These are phyloP conservation scores for Anthopleura sola DNA, from an alignment of 64 coral and sea anemone species.

Conservation along the genomic window DNA sequence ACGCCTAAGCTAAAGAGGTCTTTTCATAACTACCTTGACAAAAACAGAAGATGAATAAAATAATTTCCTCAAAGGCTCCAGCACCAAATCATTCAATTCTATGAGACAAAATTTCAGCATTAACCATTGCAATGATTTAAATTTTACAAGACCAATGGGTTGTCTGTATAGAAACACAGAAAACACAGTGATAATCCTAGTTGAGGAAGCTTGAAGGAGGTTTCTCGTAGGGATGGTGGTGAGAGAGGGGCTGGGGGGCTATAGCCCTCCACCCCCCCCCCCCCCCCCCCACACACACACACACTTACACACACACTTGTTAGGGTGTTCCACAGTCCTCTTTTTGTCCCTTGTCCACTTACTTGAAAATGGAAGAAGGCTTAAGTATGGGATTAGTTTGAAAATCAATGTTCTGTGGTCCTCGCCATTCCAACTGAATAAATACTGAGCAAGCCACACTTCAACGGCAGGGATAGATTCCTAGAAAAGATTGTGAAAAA, in stretches of 20 bases:
- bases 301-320: too few relatives aligned
- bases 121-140: not conserved
- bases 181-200: too few relatives aligned
- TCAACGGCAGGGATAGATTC: conserved; percentile 82
- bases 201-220: too few relatives aligned
- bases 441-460: conserved; percentile 60
- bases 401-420: conserved; percentile 70
- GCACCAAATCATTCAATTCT: conserved; percentile 89
- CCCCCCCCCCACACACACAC: too few relatives aligned
- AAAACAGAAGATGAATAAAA: conserved; percentile 83
- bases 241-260: too few relatives aligned
- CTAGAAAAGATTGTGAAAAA: conserved; percentile 13
- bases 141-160: too few relatives aligned
- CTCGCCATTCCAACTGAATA: conserved; percentile 87
- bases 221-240: too few relatives aligned
- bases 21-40: conserved; percentile 54
- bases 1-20: not conserved
- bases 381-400: conserved; percentile 66
- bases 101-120: conserved; percentile 24
- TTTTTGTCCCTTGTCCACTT: conserved; percentile 47
- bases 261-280: too few relatives aligned
- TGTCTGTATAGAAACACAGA: too few relatives aligned
- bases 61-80: conserved; percentile 82
- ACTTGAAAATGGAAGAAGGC: conserved; percentile 82
- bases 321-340: too few relatives aligned